Evolutionary conservation across 2,888 invertebrate genomes (phyloP).

Genomic region (Hypolimnas misippus): DNA sequence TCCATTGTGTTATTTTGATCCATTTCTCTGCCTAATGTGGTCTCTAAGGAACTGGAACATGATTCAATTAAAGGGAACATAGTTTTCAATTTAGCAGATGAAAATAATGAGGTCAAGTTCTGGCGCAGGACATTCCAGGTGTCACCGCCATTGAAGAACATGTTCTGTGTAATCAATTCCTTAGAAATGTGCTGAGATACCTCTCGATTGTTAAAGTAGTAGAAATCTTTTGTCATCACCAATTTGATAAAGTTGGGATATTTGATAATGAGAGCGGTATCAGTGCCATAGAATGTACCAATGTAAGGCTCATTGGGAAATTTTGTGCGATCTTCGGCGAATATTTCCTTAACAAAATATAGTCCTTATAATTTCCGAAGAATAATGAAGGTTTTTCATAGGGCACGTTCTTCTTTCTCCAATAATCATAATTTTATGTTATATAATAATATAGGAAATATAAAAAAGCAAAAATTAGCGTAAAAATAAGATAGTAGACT

Average conservation of each 20-base stretch:
- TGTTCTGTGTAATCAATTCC: conserved; percentile 54
- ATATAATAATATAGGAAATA: neutral
- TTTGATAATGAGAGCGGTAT: conserved; percentile 61
- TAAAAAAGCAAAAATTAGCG: neutral
- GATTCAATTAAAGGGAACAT: conserved; percentile 65
- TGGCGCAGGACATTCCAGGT: conserved; percentile 62
- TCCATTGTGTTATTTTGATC: conserved; percentile 47
- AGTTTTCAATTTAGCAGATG: conserved; percentile 64
- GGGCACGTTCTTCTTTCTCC: conserved; percentile 15
- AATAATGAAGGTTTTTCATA: conserved; percentile 36
- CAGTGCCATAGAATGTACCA: conserved; percentile 62
- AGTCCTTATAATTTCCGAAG: too few species aligned
- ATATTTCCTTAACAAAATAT: too few species aligned
- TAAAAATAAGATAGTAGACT: neutral
- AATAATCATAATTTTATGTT: conserved; percentile 10
- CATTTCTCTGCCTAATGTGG: conserved; percentile 47
- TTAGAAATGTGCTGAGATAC: conserved; percentile 51
- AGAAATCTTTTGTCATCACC: conserved; percentile 63
- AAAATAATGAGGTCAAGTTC: conserved; percentile 63
- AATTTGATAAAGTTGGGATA: conserved; percentile 62
- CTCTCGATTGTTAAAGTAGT: conserved; percentile 64
- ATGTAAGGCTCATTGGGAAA: conserved; percentile 58
- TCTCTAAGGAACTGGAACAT: conserved; percentile 52
- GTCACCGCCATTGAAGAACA: conserved; percentile 63
- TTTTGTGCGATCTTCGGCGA: too few species aligned